Conservation (phyloP, 2,888 invertebrate species). For the Stenchaetothrips biformis region DNA sequence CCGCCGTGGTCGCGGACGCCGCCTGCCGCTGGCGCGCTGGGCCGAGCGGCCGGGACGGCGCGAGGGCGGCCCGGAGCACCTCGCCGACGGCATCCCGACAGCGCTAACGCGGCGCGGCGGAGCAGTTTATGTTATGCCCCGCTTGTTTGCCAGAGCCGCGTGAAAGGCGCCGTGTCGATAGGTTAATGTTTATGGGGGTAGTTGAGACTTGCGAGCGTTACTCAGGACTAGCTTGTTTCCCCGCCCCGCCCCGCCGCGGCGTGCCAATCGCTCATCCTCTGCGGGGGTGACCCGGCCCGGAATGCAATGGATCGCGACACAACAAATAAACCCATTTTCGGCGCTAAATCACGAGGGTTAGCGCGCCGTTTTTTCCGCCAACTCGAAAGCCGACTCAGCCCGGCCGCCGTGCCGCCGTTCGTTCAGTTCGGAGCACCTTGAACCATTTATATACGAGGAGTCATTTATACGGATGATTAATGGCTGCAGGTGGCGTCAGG, state of each 20-base stretch:
- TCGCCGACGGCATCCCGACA: neutral
- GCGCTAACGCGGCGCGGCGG: neutral
- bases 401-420: neutral
- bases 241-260: neutral
- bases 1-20: too few relatives aligned
- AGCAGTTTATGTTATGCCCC: conserved; percentile 5
- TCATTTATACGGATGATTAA: conserved; percentile 12
- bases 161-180: conserved; percentile 22
- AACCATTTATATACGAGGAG: conserved; percentile 19
- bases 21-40: too few relatives aligned
- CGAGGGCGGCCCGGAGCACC: too few relatives aligned
- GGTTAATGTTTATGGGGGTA: conserved; percentile 20
- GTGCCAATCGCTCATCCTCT: neutral
- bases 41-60: too few relatives aligned
- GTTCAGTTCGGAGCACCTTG: neutral
- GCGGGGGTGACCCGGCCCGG: too few relatives aligned
- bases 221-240: neutral
- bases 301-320: too few relatives aligned
- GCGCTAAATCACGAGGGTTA: too few relatives aligned
- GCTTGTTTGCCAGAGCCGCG: conserved; percentile 13
- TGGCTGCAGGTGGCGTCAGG: conserved; percentile 15
- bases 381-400: neutral
- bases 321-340: too few relatives aligned
- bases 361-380: too few relatives aligned
- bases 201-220: neutral